Base-by-base conservation (phyloP, 1,140 invertebrate genomes). In the Centruroides vittatus region DNA sequence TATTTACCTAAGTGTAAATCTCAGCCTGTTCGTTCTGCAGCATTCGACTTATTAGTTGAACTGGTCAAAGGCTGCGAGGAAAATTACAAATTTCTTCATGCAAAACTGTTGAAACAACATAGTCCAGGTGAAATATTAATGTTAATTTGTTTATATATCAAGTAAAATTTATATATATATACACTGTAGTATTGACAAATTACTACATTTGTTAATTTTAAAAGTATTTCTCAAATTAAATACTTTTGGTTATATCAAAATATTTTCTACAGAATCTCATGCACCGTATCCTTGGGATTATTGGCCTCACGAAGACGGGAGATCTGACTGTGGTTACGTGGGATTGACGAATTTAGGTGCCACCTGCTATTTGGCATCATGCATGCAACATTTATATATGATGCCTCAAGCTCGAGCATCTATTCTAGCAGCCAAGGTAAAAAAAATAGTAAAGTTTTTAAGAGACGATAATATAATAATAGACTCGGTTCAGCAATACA, bases 301-400 rank as follows among this genome's bases (percentile, higher is more conserved):
- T 73, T 95, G 93, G 93, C 93, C 93, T 1, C 86, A 92, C 63
- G 93, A 96, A 69, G 92, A 95, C 72, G 90, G 89, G 0, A 76
- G 92, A 4, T 88, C 91, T 0, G 89, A 93, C 68, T 94, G 90
- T 74, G 93, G 92, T 5, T 95, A 93, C 74, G 91, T 94, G 1
- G 93, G 93, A 0, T 75, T 96, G 5, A 93, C 90, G 0, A 97
- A 97, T 75, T 75, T 96, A 5, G 93, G 93, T 34, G 93, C 93
- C 11, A 96, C 93, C 0, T 97, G 93, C 72, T 96, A 97, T 72
- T 93, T 96, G 89, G 93, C 93, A 4, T 92, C 92, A 34, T 94
- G 90, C 70, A 91, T 96, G 82, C 93, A 97, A 72, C 93, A 95
- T 75, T 73, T 96, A 41, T 96, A 91, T 69, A 96, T 96, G 92